A percentile compares a stretch with the other conserved stretches of the same genome.
Conservation (phyloP, 2,113 vertebrate genomes). For the Tretioscincus oriximinensis region DNA sequence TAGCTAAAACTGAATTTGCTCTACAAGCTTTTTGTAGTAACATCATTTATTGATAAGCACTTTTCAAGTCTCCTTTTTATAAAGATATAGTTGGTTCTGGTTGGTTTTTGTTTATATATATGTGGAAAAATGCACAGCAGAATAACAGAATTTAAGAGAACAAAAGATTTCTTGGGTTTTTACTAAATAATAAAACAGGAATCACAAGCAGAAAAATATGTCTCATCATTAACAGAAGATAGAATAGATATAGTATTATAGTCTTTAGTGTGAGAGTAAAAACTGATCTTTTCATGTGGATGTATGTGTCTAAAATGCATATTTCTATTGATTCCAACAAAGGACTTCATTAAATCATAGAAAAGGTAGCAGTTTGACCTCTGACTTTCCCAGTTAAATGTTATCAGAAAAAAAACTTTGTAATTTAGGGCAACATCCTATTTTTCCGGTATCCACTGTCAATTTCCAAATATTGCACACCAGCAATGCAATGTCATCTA, state of each 20-base stretch:
- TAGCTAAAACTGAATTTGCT: constrained; percentile 66
- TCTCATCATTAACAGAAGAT: neutral
- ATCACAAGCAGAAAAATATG: neutral
- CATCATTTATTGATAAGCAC: constrained; percentile 70
- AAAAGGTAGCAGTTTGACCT: neutral
- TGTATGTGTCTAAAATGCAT: neutral
- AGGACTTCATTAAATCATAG: neutral
- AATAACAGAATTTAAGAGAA: constrained; percentile 24
- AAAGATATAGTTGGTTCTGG: constrained; percentile 35
- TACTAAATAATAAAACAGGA: constrained; percentile 21
- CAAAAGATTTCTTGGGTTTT: constrained; percentile 10
- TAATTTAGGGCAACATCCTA: neutral
- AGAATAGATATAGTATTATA: neutral
- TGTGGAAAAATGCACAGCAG: constrained; percentile 45
- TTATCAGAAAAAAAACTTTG: neutral
- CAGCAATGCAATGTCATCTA: too few species aligned
- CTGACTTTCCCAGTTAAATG: neutral
- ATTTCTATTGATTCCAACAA: neutral
- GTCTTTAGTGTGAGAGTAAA: neutral
- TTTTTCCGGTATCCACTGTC: too few species aligned
- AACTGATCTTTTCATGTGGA: too few species aligned
- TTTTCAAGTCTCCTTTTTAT: constrained; percentile 20
- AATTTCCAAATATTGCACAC: too few species aligned
- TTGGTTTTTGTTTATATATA: constrained; percentile 57
- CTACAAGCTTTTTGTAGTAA: constrained; percentile 52